Evolutionary conservation across 2,113 vertebrate genomes (phyloP), one percentile per base, ranked within the genome.

Genomic region (Lophotis ruficrista): DNA sequence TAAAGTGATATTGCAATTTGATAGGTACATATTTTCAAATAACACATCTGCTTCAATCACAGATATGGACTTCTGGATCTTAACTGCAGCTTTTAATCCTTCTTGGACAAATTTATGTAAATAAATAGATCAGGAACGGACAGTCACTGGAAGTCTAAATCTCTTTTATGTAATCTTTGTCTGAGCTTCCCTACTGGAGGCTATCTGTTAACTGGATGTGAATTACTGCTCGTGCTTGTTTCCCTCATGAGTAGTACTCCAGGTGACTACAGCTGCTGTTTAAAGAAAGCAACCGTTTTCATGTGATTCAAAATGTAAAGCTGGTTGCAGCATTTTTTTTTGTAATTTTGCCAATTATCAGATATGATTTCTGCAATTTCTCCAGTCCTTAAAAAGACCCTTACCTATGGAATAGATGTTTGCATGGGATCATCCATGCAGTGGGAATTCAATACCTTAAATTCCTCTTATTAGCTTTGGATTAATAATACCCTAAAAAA

Each of bases 61-160:
- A 84, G 80, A 83, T 61, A 83, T 1, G 25, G 81, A 57, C 68
- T 85, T 89, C 60, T 77, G 62, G 43, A 92, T 93, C 68, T 79
- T 72, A 91, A 85, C 75, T 77, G 50, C 58, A 53, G 83, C 88
- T 95, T 95, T 95, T 96, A 95, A 96, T 95, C 90, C 66, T 71
- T 15, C 72, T 87, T 95, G 93, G 93, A 95, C 68, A 94, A 97
- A 96, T 96, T 65, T 89, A 79, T 81, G 92, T 90, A 96, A 97
- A 96, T 89, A 93, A 95, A 95, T 45, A 94, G 96, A 61, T 37
- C 58, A 35, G 85, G 68, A 96, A 92, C 0, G 25, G 86, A 93
- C 85, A 95, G 58, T 30, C 54, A 81, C 72, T 89, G 65, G 56
- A 84, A 94, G 53, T 69, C 72, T 96, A 77, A 80, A 93, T 66